Percentiles rank a stretch among this genome's conserved stretches.
Evolutionary conservation across 35 echinoderm and acorn worm genomes (phyloP).

Genomic region (Amphiura filiformis): DNA sequence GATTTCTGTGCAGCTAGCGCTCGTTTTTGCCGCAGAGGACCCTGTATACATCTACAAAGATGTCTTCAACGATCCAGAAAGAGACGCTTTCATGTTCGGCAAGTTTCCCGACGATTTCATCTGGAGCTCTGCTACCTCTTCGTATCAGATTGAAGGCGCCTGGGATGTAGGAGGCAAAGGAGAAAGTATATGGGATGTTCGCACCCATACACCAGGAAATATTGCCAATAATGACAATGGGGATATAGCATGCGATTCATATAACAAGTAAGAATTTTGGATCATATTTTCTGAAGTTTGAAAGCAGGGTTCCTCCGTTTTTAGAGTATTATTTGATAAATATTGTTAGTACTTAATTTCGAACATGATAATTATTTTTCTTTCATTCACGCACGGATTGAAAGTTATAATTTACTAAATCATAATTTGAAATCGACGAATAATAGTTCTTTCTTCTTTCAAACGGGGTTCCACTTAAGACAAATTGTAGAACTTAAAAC

Average conservation of each 20-base stretch:
- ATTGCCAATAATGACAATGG: slow-evolving; percentile 78
- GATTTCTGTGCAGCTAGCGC: not conserved
- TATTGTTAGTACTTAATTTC: not conserved
- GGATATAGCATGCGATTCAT: slow-evolving; percentile 68
- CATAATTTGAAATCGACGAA: too few species aligned
- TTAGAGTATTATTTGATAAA: not conserved
- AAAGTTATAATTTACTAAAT: too few species aligned
- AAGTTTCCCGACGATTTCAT: too few species aligned
- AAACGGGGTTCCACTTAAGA: too few species aligned
- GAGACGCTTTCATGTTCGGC: too few species aligned
- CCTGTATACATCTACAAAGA: too few species aligned
- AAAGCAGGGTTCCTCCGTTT: not conserved
- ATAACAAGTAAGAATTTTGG: too few species aligned
- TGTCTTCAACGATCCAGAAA: too few species aligned
- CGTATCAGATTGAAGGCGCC: slow-evolving; percentile 88
- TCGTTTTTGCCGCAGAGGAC: slow-evolving; percentile 74
- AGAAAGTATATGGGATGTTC: too few species aligned
- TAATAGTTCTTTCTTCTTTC: too few species aligned
- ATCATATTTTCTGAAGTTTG: slow-evolving; percentile 17
- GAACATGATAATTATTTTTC: not conserved
- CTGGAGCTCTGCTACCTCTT: slow-evolving; percentile 76
- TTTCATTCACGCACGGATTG: not conserved
- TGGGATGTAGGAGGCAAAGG: too few species aligned
- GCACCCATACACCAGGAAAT: too few species aligned
- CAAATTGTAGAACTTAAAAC: slow-evolving; percentile 62